Conservation (phyloP, 2,113 vertebrate species). For the Lanius collurio region DNA sequence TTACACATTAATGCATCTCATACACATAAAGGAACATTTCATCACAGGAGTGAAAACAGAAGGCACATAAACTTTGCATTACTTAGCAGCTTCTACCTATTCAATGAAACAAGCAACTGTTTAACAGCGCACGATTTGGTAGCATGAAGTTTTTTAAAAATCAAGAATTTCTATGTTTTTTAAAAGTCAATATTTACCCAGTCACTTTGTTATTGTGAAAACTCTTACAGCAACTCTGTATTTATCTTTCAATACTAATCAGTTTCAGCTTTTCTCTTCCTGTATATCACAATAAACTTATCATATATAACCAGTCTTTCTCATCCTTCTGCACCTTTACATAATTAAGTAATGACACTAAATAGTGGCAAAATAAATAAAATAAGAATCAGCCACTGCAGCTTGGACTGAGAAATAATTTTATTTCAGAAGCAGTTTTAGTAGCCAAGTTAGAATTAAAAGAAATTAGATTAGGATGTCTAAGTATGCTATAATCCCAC, state of each 20-base stretch:
- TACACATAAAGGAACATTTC: neutral
- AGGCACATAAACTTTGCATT: neutral
- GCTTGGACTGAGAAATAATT: neutral
- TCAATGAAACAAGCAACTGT: neutral
- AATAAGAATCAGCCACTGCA: neutral
- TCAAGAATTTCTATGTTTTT: neutral
- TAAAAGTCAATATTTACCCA: neutral
- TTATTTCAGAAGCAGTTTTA: neutral
- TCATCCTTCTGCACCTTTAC: neutral
- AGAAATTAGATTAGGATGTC: neutral
- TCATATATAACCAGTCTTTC: neutral
- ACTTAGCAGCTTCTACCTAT: neutral
- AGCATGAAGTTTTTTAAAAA: neutral
- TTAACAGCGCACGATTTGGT: neutral
- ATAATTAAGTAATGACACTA: neutral
- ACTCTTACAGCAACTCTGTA: neutral
- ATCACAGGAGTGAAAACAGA: neutral
- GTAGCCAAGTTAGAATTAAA: neutral
- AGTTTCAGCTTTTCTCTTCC: neutral
- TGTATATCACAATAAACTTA: neutral
- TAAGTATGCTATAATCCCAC: neutral
- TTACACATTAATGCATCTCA: neutral
- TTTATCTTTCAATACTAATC: neutral
- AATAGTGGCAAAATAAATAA: neutral
- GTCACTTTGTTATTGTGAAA: neutral